phyloP scores from a whole-genome alignment of 2,797 vertebrate species.

The Malurus leucopterus region DNA sequence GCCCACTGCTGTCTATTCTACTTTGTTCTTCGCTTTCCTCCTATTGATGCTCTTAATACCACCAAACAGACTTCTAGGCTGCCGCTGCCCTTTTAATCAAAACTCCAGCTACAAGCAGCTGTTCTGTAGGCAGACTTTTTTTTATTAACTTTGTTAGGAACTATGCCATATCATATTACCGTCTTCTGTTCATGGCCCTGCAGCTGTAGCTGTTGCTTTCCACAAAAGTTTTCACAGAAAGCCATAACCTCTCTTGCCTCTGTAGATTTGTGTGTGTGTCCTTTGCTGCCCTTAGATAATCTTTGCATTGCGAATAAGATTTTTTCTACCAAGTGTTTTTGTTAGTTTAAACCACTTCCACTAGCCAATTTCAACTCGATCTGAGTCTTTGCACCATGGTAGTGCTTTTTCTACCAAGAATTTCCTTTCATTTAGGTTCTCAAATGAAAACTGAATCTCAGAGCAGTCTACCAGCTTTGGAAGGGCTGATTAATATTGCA shows the following conservation, averaged over 20 bases:
- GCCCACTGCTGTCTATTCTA: conserved; percentile 15
- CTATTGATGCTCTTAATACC: conserved; percentile 42
- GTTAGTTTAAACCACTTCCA: not conserved
- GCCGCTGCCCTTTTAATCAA: conserved; percentile 49
- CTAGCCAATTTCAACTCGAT: not conserved
- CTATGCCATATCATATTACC: conserved; percentile 64
- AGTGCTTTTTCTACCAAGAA: not conserved
- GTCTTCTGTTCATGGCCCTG: conserved; percentile 36
- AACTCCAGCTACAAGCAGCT: conserved; percentile 73
- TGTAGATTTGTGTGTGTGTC: not conserved
- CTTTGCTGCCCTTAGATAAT: conserved; percentile 37
- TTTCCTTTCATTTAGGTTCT: not conserved
- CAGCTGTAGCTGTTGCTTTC: conserved; percentile 70
- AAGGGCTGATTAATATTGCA: not conserved
- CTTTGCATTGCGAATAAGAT: not conserved
- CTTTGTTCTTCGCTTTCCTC: conserved; percentile 39
- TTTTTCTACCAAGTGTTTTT: not conserved
- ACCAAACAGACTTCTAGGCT: conserved; percentile 35
- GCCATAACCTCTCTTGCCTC: conserved; percentile 10
- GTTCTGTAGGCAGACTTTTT: conserved; percentile 64
- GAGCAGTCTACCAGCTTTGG: not conserved
- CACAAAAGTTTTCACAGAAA: conserved; percentile 53
- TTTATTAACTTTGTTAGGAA: conserved; percentile 68
- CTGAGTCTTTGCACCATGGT: not conserved
- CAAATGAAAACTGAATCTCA: not conserved